A percentile compares a stretch with the other conserved stretches of the same genome.
phyloP scores from a whole-genome alignment of 2,113 vertebrate species.

The Boulengeromyrus knoepffleri region DNA sequence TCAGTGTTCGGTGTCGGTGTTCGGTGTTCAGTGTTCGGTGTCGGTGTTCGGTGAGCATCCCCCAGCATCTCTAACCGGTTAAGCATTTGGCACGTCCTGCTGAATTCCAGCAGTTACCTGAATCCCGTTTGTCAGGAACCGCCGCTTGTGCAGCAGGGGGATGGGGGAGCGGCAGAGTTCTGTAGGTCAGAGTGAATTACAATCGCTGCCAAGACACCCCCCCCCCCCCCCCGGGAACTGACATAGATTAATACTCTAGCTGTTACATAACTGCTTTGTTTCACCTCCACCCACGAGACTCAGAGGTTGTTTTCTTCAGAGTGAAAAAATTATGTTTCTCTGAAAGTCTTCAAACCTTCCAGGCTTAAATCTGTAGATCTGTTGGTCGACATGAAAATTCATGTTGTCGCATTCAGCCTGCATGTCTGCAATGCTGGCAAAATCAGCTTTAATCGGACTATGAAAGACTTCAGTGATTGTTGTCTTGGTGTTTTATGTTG shows the following conservation, averaged over 20 bases:
- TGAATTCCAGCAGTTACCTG: background rate
- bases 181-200: background rate
- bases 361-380: background rate
- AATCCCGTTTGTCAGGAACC: background rate
- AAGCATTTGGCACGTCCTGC: background rate
- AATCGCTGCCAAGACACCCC: background rate
- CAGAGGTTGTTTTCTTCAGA: background rate
- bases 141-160: background rate
- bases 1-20: too few relatives aligned
- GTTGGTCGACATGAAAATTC: background rate
- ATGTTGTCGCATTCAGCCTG: background rate
- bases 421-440: background rate
- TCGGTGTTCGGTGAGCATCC: background rate
- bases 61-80: background rate
- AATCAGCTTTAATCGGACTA: background rate
- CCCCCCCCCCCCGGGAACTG: background rate
- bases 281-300: background rate
- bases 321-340: constrained; percentile 1
- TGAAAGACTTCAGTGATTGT: background rate
- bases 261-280: background rate
- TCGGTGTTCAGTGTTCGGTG: too few relatives aligned
- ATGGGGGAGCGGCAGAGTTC: background rate
- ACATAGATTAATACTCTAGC: background rate
- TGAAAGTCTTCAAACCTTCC: background rate
- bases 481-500: background rate